Evolutionary conservation across 2,113 vertebrate species (phyloP), one percentile per base, ranked within the genome.

Genomic region (Leuciscus idus): DNA sequence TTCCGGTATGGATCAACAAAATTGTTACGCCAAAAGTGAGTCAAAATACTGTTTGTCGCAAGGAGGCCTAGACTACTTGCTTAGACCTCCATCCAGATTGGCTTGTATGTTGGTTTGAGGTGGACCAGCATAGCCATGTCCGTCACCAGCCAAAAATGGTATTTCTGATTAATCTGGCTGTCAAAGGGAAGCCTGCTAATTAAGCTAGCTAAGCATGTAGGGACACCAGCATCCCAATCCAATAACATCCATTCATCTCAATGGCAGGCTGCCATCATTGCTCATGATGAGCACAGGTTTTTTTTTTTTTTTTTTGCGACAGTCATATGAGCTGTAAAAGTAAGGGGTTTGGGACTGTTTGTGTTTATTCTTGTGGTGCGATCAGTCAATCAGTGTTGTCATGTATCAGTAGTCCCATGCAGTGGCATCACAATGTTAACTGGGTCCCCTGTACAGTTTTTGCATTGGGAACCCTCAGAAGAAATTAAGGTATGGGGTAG

Each of bases 11-110:
- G 21, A 28, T 91, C 12, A 91, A 3, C 52, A 84, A 88, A 64
- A 78, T 94, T 15, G 84, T 93, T 2, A 89, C 88, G 83, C 89
- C 85, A 48, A 94, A 92, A 89, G 93, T 92, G 52, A 79, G 50
- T 79, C 19, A 39, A 39, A 43, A 10, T 43, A 10, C 21, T 43
- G 21, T 72, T 72, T 23, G 9, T 23, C 1, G 19, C 36, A 43
- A 12, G 10, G 11, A 23, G 21, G 9, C 15, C 17, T 70, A 21
- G 8, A 36, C 50, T 5, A 50, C 12, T 15, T 52, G 50, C n/a
- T 30, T 50, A 76, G n/a, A 30, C 13, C 19, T 30, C 6, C 43
- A 52, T 36, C 0, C 8, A 7, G 66, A 33, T 21, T 19, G 2
- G 15, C 30, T 13, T 39, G 39, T 39, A 39, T 39, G 39, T 39